Conservation (phyloP, 2,888 invertebrate genomes). For the Aphelenchoides bicaudatus region DNA sequence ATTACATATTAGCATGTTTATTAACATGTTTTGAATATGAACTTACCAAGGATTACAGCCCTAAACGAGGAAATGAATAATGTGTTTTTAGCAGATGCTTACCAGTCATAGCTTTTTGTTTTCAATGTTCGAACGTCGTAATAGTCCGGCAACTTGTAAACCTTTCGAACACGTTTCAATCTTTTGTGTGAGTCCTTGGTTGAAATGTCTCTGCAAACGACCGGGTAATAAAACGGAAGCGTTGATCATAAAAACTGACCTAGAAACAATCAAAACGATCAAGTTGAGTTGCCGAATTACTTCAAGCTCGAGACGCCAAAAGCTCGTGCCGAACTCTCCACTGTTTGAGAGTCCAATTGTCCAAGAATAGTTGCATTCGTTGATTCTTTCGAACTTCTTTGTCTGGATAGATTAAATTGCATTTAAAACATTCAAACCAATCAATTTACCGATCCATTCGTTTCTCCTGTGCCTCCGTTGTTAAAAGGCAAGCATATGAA, state of each 20-base stretch:
- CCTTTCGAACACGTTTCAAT: constrained; percentile 52
- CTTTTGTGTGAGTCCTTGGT: constrained; percentile 49
- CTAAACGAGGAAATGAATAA: not conserved
- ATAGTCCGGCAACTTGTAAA: constrained; percentile 51
- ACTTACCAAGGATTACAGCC: too few species aligned
- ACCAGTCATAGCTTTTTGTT: constrained; percentile 54
- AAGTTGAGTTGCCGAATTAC: constrained; percentile 47
- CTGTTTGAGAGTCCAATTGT: constrained; percentile 47
- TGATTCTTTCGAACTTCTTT: constrained; percentile 54
- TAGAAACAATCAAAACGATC: constrained; percentile 51
- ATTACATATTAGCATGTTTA: too few species aligned
- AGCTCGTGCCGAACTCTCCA: constrained; percentile 46
- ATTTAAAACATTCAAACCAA: not conserved
- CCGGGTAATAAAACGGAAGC: not conserved
- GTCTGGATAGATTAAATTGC: constrained; percentile 40
- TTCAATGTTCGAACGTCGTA: constrained; percentile 52
- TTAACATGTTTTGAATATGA: too few species aligned
- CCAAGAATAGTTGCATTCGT: constrained; percentile 52
- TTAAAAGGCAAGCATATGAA: constrained; percentile 54
- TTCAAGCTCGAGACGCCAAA: constrained; percentile 55
- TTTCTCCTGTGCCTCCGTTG: constrained; percentile 56
- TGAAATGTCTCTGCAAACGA: constrained; percentile 47
- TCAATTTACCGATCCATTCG: constrained; percentile 44
- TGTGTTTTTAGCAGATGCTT: constrained; percentile 34
- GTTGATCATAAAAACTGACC: constrained; percentile 35